Evolutionary conservation across 2,113 vertebrate species (phyloP).

Genomic region (Empidonax alnorum): DNA sequence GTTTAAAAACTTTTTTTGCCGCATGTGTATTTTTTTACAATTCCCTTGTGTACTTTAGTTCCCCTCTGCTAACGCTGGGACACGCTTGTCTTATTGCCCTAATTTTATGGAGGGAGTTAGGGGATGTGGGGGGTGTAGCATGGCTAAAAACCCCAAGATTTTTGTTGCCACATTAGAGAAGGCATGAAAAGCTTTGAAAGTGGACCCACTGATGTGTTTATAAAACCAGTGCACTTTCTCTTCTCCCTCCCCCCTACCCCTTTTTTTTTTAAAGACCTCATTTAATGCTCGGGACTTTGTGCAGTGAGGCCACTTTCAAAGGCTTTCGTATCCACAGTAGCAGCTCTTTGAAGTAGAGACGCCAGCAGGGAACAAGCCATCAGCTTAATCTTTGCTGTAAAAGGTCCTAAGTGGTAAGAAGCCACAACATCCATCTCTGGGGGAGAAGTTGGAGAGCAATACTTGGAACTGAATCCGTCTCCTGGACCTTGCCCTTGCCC

Average conservation of each 20-base stretch:
- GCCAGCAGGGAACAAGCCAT: neutral
- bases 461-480: neutral
- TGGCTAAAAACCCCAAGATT: neutral
- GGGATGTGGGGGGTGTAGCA: neutral
- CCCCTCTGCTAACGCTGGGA: neutral
- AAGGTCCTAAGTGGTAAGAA: neutral
- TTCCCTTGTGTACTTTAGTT: neutral
- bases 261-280: neutral
- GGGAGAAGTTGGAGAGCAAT: neutral
- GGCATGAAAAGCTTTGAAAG: slow-evolving; percentile 14
- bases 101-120: neutral
- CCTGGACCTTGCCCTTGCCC: neutral
- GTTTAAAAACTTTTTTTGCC: slow-evolving; percentile 10
- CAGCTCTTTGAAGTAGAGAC: slow-evolving; percentile 36
- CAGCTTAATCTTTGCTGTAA: slow-evolving; percentile 8
- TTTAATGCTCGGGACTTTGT: slow-evolving; percentile 8
- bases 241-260: neutral
- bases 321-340: slow-evolving; percentile 17
- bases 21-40: accelerated
- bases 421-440: neutral
- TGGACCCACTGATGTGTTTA: neutral
- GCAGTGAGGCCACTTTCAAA: slow-evolving; percentile 14
- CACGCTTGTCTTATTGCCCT: neutral
- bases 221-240: neutral
- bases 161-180: neutral